Evolutionary conservation across 2,797 vertebrate species (phyloP), one percentile per base, ranked within the genome.

Genomic region (Bovichtus diacanthus): DNA sequence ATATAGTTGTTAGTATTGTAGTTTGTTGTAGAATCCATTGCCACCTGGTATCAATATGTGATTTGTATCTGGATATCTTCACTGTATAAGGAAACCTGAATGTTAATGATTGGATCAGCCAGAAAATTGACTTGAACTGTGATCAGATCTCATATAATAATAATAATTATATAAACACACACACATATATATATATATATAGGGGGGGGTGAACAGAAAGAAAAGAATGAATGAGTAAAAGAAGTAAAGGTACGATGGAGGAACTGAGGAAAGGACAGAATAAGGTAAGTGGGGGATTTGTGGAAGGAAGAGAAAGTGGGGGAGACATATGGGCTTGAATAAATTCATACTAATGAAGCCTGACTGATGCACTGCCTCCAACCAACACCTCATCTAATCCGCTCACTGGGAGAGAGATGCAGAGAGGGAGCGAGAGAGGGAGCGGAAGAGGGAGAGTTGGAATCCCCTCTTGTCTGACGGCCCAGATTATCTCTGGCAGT

Each of bases 291-390:
- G 15, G 46, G 64, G 67, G 59, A 80, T 84, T 70, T 80, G 36
- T 46, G 64, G 64, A 51, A 69, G 68, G 73, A 66, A 47, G 44
- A 72, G 43, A 67, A 70, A 66, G 47, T 29, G 59, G 64, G 83
- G 85, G 55, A 87, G 86, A 91, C 94, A 95, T 92, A 94, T 92
- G 92, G 91, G 84, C 84, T 84, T 92, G 93, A 94, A 96, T 94
- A 94, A 89, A 95, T 96, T 94, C 93, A 94, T 94, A 88, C 87
- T 94, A 94, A 96, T 94, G 87, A 93, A 93, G 90, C 88, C 89
- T 95, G 93, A 94, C 88, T 90, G 91, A 93, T 92, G 90, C 88
- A 80, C 79, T 77, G 79, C 89, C 90, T 92, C 93, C 90, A 90
- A 93, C 88, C 92, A 94, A 92, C 92, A 94, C 94, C 92, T 91